Evolutionary conservation across 2,888 invertebrate species (phyloP).

Genomic region (Chironomus riparius): DNA sequence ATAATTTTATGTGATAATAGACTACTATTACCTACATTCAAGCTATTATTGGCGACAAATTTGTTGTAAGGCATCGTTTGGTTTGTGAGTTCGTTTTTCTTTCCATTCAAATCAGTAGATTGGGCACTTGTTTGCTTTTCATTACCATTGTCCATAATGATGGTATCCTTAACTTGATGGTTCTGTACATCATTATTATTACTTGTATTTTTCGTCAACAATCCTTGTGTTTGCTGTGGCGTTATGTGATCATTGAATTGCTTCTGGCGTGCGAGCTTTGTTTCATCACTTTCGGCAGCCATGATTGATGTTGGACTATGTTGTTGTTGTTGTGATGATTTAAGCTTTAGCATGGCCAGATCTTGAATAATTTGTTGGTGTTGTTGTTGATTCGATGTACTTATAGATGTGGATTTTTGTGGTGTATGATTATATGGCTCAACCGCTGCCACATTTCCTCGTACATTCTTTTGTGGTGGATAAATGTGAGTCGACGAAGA

Average conservation of each 20-base stretch:
- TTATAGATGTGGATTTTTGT: slow-evolving; percentile 47
- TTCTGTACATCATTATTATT: background rate
- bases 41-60: slow-evolving; percentile 54
- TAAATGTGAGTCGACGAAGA: slow-evolving; percentile 35
- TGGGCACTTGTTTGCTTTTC: slow-evolving; percentile 5
- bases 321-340: slow-evolving; percentile 30
- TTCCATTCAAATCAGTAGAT: slow-evolving; percentile 1
- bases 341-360: slow-evolving; percentile 38
- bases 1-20: slow-evolving; percentile 20
- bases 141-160: slow-evolving; percentile 26
- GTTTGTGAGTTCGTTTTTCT: slow-evolving; percentile 61
- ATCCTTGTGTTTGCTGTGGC: slow-evolving; percentile 36
- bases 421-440: slow-evolving; percentile 84
- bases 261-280: slow-evolving; percentile 41
- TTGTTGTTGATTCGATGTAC: slow-evolving; percentile 38
- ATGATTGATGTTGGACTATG: background rate
- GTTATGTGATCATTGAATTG: slow-evolving; percentile 30
- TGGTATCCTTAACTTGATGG: slow-evolving; percentile 26
- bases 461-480: slow-evolving; percentile 39
- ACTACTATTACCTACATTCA: slow-evolving; percentile 14
- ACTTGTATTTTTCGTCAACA: background rate
- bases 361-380: slow-evolving; percentile 41
- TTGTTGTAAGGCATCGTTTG: slow-evolving; percentile 80
- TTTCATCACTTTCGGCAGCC: slow-evolving; percentile 47
- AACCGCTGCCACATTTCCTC: slow-evolving; percentile 77